A percentile compares a stretch with the other conserved stretches of the same genome.
Conservation (phyloP, 53 echinoderm and acorn worm genomes). For the Temnopleurus reevesii region DNA sequence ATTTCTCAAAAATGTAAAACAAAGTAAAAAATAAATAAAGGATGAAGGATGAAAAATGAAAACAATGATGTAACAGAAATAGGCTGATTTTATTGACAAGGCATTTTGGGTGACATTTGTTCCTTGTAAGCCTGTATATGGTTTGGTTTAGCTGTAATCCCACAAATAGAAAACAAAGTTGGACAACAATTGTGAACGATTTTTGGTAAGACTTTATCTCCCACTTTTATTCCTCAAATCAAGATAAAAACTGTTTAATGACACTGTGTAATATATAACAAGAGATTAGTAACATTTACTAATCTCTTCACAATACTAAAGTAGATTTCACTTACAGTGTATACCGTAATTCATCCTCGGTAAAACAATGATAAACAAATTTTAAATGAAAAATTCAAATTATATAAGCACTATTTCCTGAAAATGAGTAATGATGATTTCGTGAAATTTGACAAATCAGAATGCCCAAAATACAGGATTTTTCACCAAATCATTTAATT, state of each 20-base stretch:
- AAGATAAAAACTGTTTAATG: background rate
- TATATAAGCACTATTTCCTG: background rate
- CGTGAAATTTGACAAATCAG: background rate
- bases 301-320: background rate
- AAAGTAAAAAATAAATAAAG: background rate
- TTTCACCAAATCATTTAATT: background rate
- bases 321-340: background rate
- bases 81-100: conserved; percentile 18
- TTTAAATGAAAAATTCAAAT: background rate
- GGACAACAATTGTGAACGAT: background rate
- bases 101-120: background rate
- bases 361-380: background rate
- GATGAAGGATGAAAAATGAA: conserved; percentile 3
- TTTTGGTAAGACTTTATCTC: conserved; percentile 34
- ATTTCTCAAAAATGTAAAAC: background rate
- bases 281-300: background rate
- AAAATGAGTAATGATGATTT: background rate
- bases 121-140: background rate
- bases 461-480: background rate
- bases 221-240: conserved; percentile 15
- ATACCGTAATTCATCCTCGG: background rate
- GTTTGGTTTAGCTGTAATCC: background rate
- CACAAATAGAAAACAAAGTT: conserved; percentile 20
- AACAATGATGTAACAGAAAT: conserved; percentile 15
- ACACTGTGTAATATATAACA: background rate